Conservation (phyloP, 2,888 invertebrate genomes). For the Leptogaster cylindrica region DNA sequence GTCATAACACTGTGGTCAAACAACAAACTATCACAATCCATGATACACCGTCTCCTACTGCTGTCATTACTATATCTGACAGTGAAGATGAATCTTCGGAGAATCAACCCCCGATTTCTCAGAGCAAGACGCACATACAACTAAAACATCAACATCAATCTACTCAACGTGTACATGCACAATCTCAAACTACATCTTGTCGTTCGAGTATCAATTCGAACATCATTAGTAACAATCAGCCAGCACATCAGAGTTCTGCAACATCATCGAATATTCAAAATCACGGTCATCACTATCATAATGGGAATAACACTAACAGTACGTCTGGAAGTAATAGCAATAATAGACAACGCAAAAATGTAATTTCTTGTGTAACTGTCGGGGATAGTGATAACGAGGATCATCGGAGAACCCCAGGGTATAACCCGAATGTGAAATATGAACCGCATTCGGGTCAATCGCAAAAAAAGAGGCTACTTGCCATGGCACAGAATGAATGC, state of each 20-base stretch:
- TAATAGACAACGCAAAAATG: slow-evolving; percentile 69
- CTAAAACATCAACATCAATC: slow-evolving; percentile 51
- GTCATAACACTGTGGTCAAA: slow-evolving; percentile 55
- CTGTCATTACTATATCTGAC: slow-evolving; percentile 94
- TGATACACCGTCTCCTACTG: slow-evolving; percentile 93
- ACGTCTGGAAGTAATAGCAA: slow-evolving; percentile 36
- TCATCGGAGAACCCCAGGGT: slow-evolving; percentile 61
- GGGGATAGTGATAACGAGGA: slow-evolving; percentile 77
- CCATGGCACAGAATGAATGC: slow-evolving; percentile 83
- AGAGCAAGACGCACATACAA: slow-evolving; percentile 52
- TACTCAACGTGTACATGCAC: slow-evolving; percentile 49
- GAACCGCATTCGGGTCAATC: slow-evolving; percentile 70
- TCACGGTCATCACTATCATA: slow-evolving; percentile 46
- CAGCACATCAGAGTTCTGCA: slow-evolving; percentile 49
- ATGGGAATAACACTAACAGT: slow-evolving; percentile 36
- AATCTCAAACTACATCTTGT: slow-evolving; percentile 21
- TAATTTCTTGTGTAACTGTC: slow-evolving; percentile 79
- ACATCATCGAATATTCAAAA: slow-evolving; percentile 45
- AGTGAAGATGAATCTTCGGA: slow-evolving; percentile 84
- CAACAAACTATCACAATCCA: slow-evolving; percentile 90
- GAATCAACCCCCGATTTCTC: slow-evolving; percentile 49
- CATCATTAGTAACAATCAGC: slow-evolving; percentile 49
- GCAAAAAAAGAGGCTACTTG: slow-evolving; percentile 87
- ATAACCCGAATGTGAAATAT: slow-evolving; percentile 58
- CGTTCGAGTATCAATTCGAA: slow-evolving; percentile 41